A percentile compares a stretch with the other conserved stretches of the same genome.
These are phyloP conservation scores for Penaeus monodon DNA, from an alignment of 2,888 invertebrate genomes.

Conservation along the genomic window DNA sequence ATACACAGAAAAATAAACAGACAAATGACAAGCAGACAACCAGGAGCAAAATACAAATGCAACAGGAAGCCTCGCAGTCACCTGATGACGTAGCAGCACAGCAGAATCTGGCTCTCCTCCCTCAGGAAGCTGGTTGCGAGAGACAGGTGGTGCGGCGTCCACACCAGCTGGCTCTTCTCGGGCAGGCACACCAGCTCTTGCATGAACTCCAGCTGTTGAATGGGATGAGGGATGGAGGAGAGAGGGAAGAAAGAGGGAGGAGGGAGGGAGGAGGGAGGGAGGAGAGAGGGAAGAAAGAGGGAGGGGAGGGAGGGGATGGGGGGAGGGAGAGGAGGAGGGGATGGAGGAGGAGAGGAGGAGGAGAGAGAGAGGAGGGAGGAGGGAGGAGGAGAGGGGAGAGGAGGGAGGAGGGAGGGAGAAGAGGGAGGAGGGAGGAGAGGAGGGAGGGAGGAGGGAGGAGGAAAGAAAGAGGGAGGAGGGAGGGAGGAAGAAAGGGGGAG, in stretches of 20 bases:
- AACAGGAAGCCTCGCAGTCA: background rate
- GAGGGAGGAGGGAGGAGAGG: background rate
- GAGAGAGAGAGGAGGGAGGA: background rate
- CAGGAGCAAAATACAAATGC: background rate
- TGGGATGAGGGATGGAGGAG: background rate
- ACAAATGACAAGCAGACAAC: background rate
- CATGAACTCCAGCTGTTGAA: conserved; percentile 45
- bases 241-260: background rate
- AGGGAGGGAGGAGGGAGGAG: background rate
- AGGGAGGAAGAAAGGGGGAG: background rate
- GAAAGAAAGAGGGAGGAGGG: background rate
- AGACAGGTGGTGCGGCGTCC: conserved; percentile 49
- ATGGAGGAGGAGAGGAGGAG: background rate
- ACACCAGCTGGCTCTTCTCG: conserved; percentile 29
- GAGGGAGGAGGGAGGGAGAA: background rate
- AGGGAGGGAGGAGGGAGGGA: background rate
- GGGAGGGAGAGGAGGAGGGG: background rate
- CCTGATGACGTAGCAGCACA: conserved; percentile 55
- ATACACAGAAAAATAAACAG: background rate
- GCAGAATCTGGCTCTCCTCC: conserved; percentile 33
- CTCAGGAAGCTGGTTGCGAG: conserved; percentile 49
- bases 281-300: conserved; percentile 5
- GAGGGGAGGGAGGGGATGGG: background rate
- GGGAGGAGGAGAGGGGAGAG: background rate
- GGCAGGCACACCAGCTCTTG: conserved; percentile 41